phyloP scores from a whole-genome alignment of 2,113 vertebrate genomes.

The Pollachius pollachius region DNA sequence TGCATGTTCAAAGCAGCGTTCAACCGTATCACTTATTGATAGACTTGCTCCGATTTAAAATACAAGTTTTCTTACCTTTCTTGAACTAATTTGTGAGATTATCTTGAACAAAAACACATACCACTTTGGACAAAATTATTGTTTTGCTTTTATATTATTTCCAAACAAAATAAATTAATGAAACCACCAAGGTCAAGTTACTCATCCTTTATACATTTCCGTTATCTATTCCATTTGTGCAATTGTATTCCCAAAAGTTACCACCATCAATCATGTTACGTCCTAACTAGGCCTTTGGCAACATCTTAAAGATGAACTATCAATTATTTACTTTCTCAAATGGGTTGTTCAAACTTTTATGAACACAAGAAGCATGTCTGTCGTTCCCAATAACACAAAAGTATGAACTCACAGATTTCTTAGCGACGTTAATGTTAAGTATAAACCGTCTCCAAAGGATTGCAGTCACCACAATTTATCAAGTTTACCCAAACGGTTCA shows the following conservation, averaged over 20 bases:
- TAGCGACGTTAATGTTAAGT: conserved; percentile 33
- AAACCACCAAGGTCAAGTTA: neutral
- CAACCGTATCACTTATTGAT: too few species aligned
- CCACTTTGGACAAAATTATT: too few species aligned
- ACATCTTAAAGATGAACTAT: conserved; percentile 58
- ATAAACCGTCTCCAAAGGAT: conserved; percentile 19
- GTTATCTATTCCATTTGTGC: neutral
- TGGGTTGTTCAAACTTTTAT: conserved; percentile 70
- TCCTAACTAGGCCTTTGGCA: conserved; percentile 30
- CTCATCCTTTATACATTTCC: neutral
- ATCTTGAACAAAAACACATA: too few species aligned
- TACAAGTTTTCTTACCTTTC: too few species aligned
- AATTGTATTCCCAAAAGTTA: conserved; percentile 15
- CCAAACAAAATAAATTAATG: too few species aligned
- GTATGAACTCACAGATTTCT: conserved; percentile 38
- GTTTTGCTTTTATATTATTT: too few species aligned
- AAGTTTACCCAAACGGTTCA: conserved; percentile 13
- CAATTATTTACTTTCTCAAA: conserved; percentile 68
- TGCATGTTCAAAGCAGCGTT: too few species aligned
- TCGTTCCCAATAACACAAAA: conserved; percentile 46
- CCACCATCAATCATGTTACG: conserved; percentile 32
- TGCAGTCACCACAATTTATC: conserved; percentile 25
- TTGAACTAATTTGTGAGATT: too few species aligned
- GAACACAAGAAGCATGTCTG: conserved; percentile 55
- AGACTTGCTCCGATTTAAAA: too few species aligned